phyloP scores from a whole-genome alignment of 2,113 vertebrate genomes.

The Cettia cetti region DNA sequence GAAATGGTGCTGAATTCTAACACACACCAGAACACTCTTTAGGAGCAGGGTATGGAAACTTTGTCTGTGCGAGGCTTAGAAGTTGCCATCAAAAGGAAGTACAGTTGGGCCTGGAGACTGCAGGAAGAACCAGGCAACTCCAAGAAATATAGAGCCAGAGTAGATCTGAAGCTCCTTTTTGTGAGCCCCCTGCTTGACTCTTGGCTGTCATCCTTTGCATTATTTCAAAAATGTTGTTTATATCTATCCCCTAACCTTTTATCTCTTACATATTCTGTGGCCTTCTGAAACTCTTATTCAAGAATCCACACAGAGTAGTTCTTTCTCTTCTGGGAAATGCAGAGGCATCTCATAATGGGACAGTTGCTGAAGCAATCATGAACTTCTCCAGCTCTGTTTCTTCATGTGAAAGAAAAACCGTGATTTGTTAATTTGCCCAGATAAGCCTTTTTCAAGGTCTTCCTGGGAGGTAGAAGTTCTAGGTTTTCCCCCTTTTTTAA shows the following conservation, averaged over 20 bases:
- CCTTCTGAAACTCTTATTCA: neutral
- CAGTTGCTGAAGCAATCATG: neutral
- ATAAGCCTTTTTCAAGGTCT: neutral
- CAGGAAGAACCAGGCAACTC: neutral
- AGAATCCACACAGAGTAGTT: neutral
- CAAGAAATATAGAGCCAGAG: neutral
- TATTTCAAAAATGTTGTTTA: neutral
- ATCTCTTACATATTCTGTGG: neutral
- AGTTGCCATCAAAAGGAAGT: neutral
- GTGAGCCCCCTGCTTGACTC: neutral
- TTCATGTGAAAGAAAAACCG: neutral
- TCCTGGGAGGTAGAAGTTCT: neutral
- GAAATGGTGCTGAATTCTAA: neutral
- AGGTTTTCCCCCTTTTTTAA: neutral
- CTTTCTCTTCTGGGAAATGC: neutral
- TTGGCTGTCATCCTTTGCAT: neutral
- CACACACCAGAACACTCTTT: neutral
- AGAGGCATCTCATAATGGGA: neutral
- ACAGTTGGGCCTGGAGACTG: neutral
- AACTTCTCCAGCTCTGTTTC: neutral
- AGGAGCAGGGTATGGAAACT: neutral
- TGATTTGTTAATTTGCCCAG: neutral
- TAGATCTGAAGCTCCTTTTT: neutral
- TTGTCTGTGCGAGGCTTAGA: accelerated
- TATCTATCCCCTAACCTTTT: neutral